These are phyloP conservation scores for Corella eumyota DNA, from an alignment of 23 tunicate species.

Conservation along the genomic window DNA sequence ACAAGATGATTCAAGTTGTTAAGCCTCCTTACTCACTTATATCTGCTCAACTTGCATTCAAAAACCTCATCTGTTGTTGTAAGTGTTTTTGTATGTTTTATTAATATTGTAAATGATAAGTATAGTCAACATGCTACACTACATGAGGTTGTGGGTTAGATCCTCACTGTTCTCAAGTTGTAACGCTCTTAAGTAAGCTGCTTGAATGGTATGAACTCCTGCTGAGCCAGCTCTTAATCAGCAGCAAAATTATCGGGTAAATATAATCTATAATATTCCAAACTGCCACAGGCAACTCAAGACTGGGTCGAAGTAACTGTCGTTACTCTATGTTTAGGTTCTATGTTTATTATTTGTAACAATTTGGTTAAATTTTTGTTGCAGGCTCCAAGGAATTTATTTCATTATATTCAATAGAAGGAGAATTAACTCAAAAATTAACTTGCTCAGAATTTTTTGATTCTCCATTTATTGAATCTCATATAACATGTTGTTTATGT, in stretches of 20 bases:
- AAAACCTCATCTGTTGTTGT: conserved; percentile 50
- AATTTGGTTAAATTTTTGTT: neutral
- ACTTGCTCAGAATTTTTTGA: conserved; percentile 13
- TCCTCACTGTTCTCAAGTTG: too few species aligned
- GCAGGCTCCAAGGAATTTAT: conserved; percentile 10
- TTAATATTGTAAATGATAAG: neutral
- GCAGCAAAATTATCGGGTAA: too few species aligned
- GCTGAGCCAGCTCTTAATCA: too few species aligned
- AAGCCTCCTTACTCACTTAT: conserved; percentile 3
- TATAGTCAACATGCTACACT: neutral
- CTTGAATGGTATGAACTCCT: too few species aligned
- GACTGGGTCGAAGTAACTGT: too few species aligned
- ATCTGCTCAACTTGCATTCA: neutral
- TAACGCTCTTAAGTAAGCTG: too few species aligned
- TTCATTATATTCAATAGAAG: conserved; percentile 2
- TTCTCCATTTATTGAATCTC: conserved; percentile 8
- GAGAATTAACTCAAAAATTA: conserved; percentile 6
- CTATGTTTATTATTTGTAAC: neutral
- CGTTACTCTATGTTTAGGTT: neutral
- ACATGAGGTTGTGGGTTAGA: too few species aligned
- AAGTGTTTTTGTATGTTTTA: conserved; percentile 33
- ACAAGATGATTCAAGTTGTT: conserved; percentile 5
- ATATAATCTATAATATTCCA: too few species aligned
- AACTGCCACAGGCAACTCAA: too few species aligned
- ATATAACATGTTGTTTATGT: conserved; percentile 21